Percentiles rank a stretch among this genome's conserved stretches.
Conservation (phyloP, 2,113 vertebrate genomes). For the Psittacula cyanocephala region DNA sequence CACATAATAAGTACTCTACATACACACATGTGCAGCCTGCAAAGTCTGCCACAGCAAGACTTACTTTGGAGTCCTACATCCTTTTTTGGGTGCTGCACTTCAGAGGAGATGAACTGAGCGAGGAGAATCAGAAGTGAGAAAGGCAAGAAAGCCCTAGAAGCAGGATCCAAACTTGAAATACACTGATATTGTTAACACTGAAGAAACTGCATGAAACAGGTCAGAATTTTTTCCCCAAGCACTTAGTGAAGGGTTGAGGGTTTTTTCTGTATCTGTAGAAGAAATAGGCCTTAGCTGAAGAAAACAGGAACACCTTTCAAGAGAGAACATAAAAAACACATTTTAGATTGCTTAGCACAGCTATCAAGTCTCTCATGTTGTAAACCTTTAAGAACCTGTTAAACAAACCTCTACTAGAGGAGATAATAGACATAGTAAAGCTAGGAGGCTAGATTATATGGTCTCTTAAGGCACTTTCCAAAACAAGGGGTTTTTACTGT, state of each 20-base stretch:
- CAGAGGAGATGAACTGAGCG: neutral
- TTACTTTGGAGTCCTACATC: neutral
- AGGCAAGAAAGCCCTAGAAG: neutral
- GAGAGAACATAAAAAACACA: neutral
- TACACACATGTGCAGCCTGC: rapidly evolving
- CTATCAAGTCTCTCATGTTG: neutral
- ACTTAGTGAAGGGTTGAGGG: neutral
- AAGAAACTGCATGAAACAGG: neutral
- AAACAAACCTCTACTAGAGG: neutral
- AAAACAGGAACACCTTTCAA: neutral
- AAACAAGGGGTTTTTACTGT: neutral
- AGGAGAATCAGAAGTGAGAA: neutral
- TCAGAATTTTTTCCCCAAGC: neutral
- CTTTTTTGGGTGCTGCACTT: neutral
- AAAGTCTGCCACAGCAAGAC: neutral
- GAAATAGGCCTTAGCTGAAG: neutral
- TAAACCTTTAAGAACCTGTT: neutral
- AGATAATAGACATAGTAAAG: neutral
- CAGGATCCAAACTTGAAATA: neutral
- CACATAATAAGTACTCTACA: neutral
- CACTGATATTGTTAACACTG: neutral
- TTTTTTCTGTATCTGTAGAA: neutral
- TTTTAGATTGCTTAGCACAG: neutral
- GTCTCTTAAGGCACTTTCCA: neutral
- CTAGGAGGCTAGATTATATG: neutral